Evolutionary conservation across 2,113 vertebrate species (phyloP).

Genomic region (Sander vitreus): DNA sequence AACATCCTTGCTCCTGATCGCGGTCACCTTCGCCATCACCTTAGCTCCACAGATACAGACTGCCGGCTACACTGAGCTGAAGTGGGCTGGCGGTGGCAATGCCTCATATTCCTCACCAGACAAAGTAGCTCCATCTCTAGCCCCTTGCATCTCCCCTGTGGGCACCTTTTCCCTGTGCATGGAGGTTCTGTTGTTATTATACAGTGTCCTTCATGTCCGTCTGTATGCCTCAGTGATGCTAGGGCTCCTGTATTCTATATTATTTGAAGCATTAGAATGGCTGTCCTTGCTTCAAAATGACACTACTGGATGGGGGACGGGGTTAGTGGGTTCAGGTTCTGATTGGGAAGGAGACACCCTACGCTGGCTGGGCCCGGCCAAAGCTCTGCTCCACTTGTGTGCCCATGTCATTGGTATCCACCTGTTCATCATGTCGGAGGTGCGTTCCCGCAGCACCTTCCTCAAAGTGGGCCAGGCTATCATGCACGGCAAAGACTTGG

Average conservation of each 20-base stretch:
- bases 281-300: constrained; percentile 83
- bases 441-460: constrained; percentile 97
- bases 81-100: constrained; percentile 79
- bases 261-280: constrained; percentile 94
- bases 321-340: not conserved
- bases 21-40: constrained; percentile 91
- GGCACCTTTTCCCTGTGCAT: constrained; percentile 97
- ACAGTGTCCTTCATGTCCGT: constrained; percentile 96
- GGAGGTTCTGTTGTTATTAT: constrained; percentile 94
- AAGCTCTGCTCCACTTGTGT: constrained; percentile 93
- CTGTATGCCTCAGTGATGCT: constrained; percentile 93
- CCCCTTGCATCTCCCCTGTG: constrained; percentile 91
- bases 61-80: constrained; percentile 73
- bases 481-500: constrained; percentile 98
- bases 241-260: constrained; percentile 92
- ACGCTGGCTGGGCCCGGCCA: constrained; percentile 90
- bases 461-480: constrained; percentile 98
- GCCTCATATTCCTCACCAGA: constrained; percentile 24
- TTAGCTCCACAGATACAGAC: constrained; percentile 91
- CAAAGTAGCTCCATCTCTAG: constrained; percentile 11
- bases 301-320: constrained; percentile 27
- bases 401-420: constrained; percentile 95
- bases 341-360: constrained; percentile 65
- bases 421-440: constrained; percentile 97
- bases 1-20: constrained; percentile 89